Percentiles rank a stretch among this genome's conserved stretches.
Evolutionary conservation across 2,113 vertebrate species (phyloP).

Genomic region (Chelonoidis abingdonii): DNA sequence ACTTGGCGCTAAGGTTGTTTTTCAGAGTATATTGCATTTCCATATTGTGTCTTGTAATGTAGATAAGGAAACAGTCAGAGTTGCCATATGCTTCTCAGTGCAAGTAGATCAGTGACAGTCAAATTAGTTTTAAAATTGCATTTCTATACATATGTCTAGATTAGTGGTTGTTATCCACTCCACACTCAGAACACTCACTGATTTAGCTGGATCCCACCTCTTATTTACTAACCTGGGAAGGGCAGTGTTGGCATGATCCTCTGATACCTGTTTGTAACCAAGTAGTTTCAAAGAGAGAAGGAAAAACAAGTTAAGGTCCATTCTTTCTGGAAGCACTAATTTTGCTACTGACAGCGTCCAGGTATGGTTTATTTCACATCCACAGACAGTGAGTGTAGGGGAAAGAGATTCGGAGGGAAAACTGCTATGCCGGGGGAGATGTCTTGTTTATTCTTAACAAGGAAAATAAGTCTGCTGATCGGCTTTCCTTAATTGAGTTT

Average conservation of each 20-base stretch:
- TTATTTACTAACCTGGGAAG: not conserved
- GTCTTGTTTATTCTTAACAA: constrained; percentile 2
- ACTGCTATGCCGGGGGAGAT: not conserved
- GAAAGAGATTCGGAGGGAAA: not conserved
- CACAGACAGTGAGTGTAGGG: not conserved
- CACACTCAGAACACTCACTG: not conserved
- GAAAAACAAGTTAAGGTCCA: not conserved
- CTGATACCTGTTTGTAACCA: not conserved
- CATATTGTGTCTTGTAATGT: not conserved
- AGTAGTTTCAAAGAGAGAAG: not conserved
- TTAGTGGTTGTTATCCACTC: not conserved
- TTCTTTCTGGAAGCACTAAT: not conserved
- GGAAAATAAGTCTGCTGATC: constrained; percentile 32
- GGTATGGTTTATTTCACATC: not conserved
- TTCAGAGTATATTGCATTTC: not conserved
- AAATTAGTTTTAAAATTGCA: not conserved
- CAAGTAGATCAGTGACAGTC: not conserved
- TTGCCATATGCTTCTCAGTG: not conserved
- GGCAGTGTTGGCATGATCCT: not conserved
- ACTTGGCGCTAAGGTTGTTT: not conserved
- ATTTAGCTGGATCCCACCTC: not conserved
- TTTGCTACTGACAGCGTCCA: not conserved
- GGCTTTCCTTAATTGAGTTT: constrained; percentile 38
- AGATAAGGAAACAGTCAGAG: not conserved
- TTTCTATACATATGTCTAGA: not conserved